Conservation (phyloP, 2,888 invertebrate species). For the Spicauda simplicius region DNA sequence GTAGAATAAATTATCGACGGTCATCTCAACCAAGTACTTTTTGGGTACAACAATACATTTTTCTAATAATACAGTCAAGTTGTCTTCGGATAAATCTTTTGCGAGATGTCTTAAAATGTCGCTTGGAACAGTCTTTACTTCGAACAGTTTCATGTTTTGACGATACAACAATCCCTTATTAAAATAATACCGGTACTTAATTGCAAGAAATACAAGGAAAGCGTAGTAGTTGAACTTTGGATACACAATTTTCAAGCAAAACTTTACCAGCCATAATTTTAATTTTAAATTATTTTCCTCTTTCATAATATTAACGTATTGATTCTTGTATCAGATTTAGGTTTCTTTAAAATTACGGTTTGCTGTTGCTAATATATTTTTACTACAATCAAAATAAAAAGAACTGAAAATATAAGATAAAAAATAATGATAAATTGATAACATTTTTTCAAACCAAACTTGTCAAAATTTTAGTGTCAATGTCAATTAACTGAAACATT, state of each 20-base stretch:
- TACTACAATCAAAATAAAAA: background rate
- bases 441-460: background rate
- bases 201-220: slow-evolving; percentile 72
- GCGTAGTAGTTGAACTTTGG: slow-evolving; percentile 75
- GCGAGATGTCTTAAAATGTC: slow-evolving; percentile 55
- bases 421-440: background rate
- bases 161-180: slow-evolving; percentile 47
- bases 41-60: slow-evolving; percentile 73
- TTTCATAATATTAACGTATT: slow-evolving; percentile 63
- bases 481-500: no score
- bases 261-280: slow-evolving; percentile 77
- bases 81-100: slow-evolving; percentile 58
- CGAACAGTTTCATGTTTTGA: slow-evolving; percentile 59
- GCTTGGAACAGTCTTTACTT: slow-evolving; percentile 60
- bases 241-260: slow-evolving; percentile 75
- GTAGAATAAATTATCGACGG: slow-evolving; percentile 77
- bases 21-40: slow-evolving; percentile 69
- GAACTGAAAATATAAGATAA: background rate
- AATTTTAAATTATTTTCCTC: slow-evolving; percentile 50
- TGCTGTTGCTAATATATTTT: background rate
- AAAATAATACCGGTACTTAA: slow-evolving; percentile 70
- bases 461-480: background rate
- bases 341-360: background rate
- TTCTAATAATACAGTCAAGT: slow-evolving; percentile 58
- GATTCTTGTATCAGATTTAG: background rate